Evolutionary conservation across 2,113 vertebrate species (phyloP).

Genomic region (Rhadina sibilatrix): DNA sequence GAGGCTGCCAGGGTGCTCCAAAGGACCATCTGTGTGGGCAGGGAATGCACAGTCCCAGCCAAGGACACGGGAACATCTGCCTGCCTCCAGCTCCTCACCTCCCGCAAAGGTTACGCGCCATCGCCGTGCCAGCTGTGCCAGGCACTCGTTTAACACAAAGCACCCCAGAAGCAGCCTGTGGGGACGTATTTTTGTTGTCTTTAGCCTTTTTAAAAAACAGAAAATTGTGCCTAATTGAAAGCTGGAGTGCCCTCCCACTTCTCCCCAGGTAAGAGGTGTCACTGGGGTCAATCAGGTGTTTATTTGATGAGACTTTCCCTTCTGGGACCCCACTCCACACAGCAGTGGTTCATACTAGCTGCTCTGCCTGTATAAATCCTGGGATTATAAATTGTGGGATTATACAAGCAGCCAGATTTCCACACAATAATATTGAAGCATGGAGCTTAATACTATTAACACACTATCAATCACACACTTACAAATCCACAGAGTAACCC

Average conservation of each 20-base stretch:
- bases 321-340: neutral
- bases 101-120: neutral
- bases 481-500: neutral
- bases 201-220: neutral
- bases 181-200: neutral
- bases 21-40: constrained; percentile 34
- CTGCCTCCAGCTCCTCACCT: constrained; percentile 40
- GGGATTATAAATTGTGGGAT: neutral
- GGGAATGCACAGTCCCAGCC: neutral
- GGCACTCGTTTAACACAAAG: neutral
- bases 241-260: neutral
- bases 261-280: accelerated
- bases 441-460: neutral
- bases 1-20: neutral
- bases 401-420: neutral
- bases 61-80: neutral
- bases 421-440: neutral
- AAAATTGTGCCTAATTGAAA: neutral
- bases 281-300: neutral
- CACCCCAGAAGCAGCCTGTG: neutral
- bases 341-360: accelerated
- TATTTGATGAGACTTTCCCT: neutral
- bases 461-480: neutral
- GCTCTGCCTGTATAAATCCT: neutral
- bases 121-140: neutral